phyloP scores from a whole-genome alignment of 2,797 vertebrate genomes.

The Pseudomugil tenellus region DNA sequence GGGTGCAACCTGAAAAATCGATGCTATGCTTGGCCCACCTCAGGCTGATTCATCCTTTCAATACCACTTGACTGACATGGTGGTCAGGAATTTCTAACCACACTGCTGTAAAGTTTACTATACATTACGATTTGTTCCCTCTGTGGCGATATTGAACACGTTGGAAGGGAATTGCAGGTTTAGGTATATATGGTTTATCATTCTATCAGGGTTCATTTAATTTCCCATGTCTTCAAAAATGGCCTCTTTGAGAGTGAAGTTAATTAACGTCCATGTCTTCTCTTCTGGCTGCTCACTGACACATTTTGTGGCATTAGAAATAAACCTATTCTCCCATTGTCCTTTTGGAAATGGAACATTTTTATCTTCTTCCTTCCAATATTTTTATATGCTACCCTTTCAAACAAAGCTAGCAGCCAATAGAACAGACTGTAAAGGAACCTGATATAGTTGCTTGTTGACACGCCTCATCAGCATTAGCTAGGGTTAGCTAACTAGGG shows the following conservation, averaged over 20 bases:
- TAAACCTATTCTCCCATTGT: conserved; percentile 32
- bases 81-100: conserved; percentile 17
- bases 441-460: conserved; percentile 38
- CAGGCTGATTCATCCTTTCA: conserved; percentile 23
- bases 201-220: conserved; percentile 24
- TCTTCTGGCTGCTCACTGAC: conserved; percentile 26
- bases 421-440: conserved; percentile 51
- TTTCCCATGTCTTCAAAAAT: conserved; percentile 38
- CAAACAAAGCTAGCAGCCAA: conserved; percentile 60
- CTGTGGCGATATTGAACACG: conserved; percentile 14
- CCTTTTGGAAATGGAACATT: conserved; percentile 51
- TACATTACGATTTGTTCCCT: conserved; percentile 27
- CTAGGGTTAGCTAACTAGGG: conserved; percentile 43
- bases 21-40: conserved; percentile 52
- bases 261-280: conserved; percentile 55
- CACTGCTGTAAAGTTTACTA: conserved; percentile 26
- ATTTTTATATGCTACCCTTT: conserved; percentile 68
- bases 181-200: conserved; percentile 50
- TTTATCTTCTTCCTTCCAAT: conserved; percentile 55
- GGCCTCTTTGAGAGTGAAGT: conserved; percentile 48
- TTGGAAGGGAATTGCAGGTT: conserved; percentile 27
- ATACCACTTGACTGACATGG: conserved; percentile 30
- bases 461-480: conserved; percentile 37
- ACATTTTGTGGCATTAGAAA: conserved; percentile 33
- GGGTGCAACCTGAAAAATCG: conserved; percentile 56